A percentile compares a stretch with the other conserved stretches of the same genome.
Conservation (phyloP, 2,888 invertebrate genomes). For the Subacronicta megacephala region DNA sequence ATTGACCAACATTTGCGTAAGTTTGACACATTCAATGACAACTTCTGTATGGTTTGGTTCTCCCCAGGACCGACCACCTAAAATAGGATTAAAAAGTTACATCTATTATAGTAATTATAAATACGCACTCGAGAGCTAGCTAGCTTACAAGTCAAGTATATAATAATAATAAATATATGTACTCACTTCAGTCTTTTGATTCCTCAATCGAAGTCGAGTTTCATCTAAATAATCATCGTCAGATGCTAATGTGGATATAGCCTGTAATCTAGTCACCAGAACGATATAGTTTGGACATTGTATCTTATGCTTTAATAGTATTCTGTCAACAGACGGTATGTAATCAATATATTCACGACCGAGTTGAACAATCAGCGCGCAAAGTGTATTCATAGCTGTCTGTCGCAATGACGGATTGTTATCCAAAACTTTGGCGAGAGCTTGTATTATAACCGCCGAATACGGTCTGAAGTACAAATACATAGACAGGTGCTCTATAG, state of each 20-base stretch:
- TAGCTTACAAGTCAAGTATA: not conserved
- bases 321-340: constrained; percentile 96
- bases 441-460: constrained; percentile 97
- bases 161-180: not conserved
- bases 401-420: constrained; percentile 93
- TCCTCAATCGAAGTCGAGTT: constrained; percentile 91
- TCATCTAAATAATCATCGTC: constrained; percentile 93
- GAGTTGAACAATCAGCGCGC: constrained; percentile 95
- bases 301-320: constrained; percentile 94
- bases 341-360: constrained; percentile 98
- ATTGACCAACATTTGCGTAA: constrained; percentile 97
- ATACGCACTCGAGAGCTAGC: no score
- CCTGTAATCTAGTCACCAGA: constrained; percentile 93
- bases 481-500: constrained; percentile 96
- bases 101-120: not conserved
- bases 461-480: constrained; percentile 97
- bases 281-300: constrained; percentile 94
- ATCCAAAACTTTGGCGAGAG: constrained; percentile 96
- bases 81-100: constrained; percentile 32
- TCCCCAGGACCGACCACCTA: constrained; percentile 77
- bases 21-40: constrained; percentile 94
- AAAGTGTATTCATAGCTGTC: constrained; percentile 97
- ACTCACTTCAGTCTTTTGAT: constrained; percentile 92
- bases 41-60: constrained; percentile 92
- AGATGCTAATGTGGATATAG: constrained; percentile 93